Conservation (phyloP, 2,888 invertebrate genomes). For the Andrena chrysosceles region DNA sequence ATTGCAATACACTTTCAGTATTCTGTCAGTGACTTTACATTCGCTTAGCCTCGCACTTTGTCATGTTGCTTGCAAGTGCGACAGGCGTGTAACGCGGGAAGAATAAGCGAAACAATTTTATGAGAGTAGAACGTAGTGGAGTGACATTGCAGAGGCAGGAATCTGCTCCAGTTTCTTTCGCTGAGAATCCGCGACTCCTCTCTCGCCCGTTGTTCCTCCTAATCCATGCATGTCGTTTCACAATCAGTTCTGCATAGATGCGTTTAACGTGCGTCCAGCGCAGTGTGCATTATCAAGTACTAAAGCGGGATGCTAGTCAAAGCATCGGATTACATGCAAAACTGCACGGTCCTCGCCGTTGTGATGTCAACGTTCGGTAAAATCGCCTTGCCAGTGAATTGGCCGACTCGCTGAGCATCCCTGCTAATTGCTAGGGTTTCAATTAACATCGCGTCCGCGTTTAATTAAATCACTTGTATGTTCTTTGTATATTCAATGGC, state of each 20-base stretch:
- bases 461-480: conserved; percentile 14
- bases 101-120: not conserved
- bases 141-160: not conserved
- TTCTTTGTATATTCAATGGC: not conserved
- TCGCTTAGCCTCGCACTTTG: not conserved
- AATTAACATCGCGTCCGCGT: not conserved
- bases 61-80: not conserved
- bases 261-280: conserved; percentile 50
- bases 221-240: conserved; percentile 17
- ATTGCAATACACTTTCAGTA: not conserved
- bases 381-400: conserved; percentile 35
- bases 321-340: conserved; percentile 51
- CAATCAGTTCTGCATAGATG: conserved; percentile 36
- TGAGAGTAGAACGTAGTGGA: not conserved
- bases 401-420: not conserved
- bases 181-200: not conserved
- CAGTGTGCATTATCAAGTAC: conserved; percentile 34
- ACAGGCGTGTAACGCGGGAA: no score
- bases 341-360: conserved; percentile 26
- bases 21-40: not conserved
- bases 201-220: no score
- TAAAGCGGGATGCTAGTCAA: conserved; percentile 31
- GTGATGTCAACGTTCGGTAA: conserved; percentile 30
- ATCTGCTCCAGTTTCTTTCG: conserved; percentile 1
- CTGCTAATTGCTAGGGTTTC: conserved; percentile 4